Evolutionary conservation across 2,113 vertebrate species (phyloP).

Genomic region (Leucopsar rothschildi): DNA sequence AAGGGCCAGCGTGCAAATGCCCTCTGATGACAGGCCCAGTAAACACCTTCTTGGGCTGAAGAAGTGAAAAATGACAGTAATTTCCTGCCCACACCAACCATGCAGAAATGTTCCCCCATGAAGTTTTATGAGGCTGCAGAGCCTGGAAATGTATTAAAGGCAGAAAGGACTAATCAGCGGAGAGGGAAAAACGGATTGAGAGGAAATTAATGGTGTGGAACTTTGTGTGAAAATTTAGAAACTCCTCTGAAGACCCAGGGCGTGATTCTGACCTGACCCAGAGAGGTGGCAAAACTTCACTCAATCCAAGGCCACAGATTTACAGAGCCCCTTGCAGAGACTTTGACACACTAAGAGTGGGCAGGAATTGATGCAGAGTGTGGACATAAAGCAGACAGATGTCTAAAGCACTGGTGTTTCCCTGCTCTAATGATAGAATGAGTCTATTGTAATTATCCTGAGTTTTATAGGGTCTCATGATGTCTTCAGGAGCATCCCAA

Average conservation of each 20-base stretch:
- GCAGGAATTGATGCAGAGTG: background rate
- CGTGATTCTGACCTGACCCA: background rate
- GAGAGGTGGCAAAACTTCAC: background rate
- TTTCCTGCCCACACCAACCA: background rate
- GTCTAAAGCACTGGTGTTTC: background rate
- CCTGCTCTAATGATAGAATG: background rate
- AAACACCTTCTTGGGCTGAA: background rate
- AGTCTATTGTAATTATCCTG: accelerated
- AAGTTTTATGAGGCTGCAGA: conserved; percentile 28
- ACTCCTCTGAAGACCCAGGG: background rate
- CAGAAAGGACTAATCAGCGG: background rate
- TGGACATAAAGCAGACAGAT: background rate
- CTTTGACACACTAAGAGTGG: background rate
- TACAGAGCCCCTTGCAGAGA: background rate
- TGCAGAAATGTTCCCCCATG: background rate
- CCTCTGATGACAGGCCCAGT: background rate
- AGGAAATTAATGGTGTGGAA: conserved; percentile 20
- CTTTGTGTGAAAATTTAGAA: background rate
- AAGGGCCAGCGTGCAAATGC: background rate
- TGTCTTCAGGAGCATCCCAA: background rate
- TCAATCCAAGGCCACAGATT: accelerated
- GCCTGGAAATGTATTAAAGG: conserved; percentile 31
- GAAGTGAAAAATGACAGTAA: conserved; percentile 22
- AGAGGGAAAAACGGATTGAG: background rate
- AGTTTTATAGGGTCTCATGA: background rate